These are phyloP conservation scores for Sphaerolaimus hirsutus DNA, from an alignment of 2,888 invertebrate species.

Conservation along the genomic window DNA sequence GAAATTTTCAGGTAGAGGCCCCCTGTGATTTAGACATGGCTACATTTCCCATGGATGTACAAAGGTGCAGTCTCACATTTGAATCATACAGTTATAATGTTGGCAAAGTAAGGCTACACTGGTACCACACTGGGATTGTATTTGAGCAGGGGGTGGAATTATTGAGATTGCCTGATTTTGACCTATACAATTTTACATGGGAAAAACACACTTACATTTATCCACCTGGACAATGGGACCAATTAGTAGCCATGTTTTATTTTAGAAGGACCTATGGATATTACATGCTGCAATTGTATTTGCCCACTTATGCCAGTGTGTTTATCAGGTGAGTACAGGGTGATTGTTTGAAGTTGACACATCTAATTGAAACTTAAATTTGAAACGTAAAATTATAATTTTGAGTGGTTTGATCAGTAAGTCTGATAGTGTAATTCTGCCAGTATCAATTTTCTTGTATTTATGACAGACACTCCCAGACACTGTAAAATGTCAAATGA, in stretches of 20 bases:
- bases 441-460: no score
- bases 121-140: background rate
- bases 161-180: background rate
- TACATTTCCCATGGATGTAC: constrained; percentile 4
- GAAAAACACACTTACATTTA: constrained; percentile 9
- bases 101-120: constrained; percentile 1
- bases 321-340: constrained; percentile 3
- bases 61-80: background rate
- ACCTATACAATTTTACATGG: constrained; percentile 4
- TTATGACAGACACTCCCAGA: no score
- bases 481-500: no score
- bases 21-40: constrained; percentile 8
- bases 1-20: constrained; percentile 2
- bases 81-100: constrained; percentile 1
- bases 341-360: background rate
- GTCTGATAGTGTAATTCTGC: no score
- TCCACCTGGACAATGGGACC: constrained; percentile 10
- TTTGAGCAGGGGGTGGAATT: background rate
- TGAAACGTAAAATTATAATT: background rate
- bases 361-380: background rate
- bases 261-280: constrained; percentile 7
- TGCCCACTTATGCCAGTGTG: constrained; percentile 8
- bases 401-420: background rate
- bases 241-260: constrained; percentile 7
- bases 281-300: constrained; percentile 8